Percentiles rank a stretch among this genome's conserved stretches.
These are phyloP conservation scores for Lepidocolaptes lacrymiger DNA, from an alignment of 2,797 vertebrate species.

Conservation along the genomic window DNA sequence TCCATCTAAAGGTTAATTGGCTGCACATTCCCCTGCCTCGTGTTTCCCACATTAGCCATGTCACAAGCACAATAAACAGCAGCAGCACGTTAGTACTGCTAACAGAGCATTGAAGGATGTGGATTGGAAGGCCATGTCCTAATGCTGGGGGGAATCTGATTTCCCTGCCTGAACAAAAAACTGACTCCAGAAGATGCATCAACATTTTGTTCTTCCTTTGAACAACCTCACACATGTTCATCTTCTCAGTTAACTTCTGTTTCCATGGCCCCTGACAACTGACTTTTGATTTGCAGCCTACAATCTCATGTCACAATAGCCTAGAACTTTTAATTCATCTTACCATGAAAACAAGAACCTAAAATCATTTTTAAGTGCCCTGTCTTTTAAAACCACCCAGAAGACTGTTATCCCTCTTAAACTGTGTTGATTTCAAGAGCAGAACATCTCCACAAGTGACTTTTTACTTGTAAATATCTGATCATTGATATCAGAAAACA, in stretches of 20 bases:
- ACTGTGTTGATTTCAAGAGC: not conserved
- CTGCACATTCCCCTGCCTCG: not conserved
- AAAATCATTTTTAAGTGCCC: not conserved
- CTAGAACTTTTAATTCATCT: not conserved
- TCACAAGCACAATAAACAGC: not conserved
- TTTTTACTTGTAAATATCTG: not conserved
- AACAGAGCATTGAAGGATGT: not conserved
- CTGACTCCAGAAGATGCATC: not conserved
- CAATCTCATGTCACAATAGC: rapidly evolving
- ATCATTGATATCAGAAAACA: not conserved
- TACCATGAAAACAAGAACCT: not conserved
- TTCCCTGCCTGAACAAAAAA: not conserved
- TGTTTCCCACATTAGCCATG: not conserved
- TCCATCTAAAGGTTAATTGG: constrained; percentile 72
- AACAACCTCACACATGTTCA: not conserved
- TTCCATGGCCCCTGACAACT: not conserved
- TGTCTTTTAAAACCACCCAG: not conserved
- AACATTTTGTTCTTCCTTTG: not conserved
- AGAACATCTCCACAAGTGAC: not conserved
- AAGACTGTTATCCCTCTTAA: not conserved
- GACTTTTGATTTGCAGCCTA: not conserved
- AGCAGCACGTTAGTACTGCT: not conserved
- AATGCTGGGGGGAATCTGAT: not conserved
- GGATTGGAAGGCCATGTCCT: not conserved
- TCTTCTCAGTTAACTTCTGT: not conserved